Base-by-base conservation (phyloP, 1,140 invertebrate genomes). In the Aphaenogaster rudis region DNA sequence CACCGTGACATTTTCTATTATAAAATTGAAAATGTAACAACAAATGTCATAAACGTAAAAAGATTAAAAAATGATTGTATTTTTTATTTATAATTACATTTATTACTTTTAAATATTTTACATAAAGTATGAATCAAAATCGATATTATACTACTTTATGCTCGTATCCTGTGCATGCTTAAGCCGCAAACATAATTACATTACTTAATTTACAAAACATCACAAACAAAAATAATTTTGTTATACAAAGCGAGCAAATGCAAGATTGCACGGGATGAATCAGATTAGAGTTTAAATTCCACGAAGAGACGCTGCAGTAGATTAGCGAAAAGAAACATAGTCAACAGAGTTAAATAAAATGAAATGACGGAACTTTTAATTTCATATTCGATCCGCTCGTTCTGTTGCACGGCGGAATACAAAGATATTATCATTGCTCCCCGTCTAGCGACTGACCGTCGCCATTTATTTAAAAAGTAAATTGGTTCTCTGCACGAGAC, bases 381-480 rank as follows among this genome's bases (percentile, higher is more conserved):
- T 74, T 74, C 6, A 42, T 36, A 71, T 21, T 8, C 3, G 15
- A n/a, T 54, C 1, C 48, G 45, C 8, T 52, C 42, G 21, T 45
- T 42, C 64, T 21, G 45, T 71, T 33, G 0, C 28, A 6, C 52
- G 6, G 21, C n/a, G 39, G 17, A 57, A 21, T 21, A 21, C 4
- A 36, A 11, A 74, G 36, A 39, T 74, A 57, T 57, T 21, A 74
- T 74, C 48, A 36, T 52, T 36, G 9, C 28, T 2, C 50, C 11
- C 17, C 28, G 15, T 17, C 28, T 28, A 0, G 28, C 0, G 28
- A 28, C 28, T 50, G 6, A 33, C 6, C 13, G 21, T 13, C 52
- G 36, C n/a, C 33, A 21, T 74, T 57, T 54, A 74, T 74, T 57
- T 74, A 13, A 50, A 57, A 74, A 57, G 11, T n/a, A 74, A 74